phyloP scores from a whole-genome alignment of 2,888 invertebrate species.

The Rhimphoctona megacephalus region DNA sequence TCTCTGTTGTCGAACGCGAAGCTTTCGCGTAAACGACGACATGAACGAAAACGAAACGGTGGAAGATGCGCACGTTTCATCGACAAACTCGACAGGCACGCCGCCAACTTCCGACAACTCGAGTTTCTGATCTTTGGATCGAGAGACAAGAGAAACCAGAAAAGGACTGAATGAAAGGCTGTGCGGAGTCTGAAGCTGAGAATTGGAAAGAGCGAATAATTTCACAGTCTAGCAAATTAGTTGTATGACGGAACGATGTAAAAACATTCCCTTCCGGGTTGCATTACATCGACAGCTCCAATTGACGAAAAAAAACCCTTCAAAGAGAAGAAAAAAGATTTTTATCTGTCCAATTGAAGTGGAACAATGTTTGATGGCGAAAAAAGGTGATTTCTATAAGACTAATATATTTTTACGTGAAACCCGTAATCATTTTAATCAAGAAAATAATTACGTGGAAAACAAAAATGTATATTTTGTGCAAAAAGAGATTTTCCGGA shows the following conservation, averaged over 20 bases:
- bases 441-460: neutral
- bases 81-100: conserved; percentile 59
- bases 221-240: conserved; percentile 66
- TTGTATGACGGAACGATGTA: conserved; percentile 53
- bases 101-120: conserved; percentile 57
- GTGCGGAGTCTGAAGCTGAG: conserved; percentile 24
- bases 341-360: neutral
- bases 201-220: conserved; percentile 52
- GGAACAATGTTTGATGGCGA: neutral
- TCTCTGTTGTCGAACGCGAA: conserved; percentile 19
- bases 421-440: neutral
- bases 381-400: neutral
- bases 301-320: neutral
- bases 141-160: conserved; percentile 39
- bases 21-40: conserved; percentile 50
- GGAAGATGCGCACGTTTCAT: conserved; percentile 33
- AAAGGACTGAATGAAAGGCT: conserved; percentile 18
- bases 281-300: conserved; percentile 25
- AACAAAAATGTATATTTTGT: neutral
- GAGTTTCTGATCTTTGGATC: conserved; percentile 56
- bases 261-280: conserved; percentile 51
- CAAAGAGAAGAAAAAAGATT: neutral
- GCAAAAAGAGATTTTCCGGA: neutral
- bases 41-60: conserved; percentile 10
- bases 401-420: neutral